A percentile compares a stretch with the other conserved stretches of the same genome.
Evolutionary conservation across 2,113 vertebrate genomes (phyloP).

Genomic region (Oncorhynchus nerka): DNA sequence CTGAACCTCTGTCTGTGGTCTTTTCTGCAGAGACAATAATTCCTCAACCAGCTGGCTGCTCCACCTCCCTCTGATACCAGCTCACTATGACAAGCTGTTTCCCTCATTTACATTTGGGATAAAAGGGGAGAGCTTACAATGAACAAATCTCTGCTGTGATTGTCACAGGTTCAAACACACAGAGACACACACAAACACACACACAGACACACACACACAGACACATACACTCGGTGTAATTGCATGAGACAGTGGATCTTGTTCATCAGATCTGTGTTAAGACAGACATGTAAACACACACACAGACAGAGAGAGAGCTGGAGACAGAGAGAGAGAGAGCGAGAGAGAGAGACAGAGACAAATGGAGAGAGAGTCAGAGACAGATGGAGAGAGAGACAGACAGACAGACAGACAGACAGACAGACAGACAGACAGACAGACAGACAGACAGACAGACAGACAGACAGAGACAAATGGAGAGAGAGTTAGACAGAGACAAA

Average conservation of each 20-base stretch:
- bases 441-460: no score
- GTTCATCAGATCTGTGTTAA: no score
- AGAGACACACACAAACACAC: neutral
- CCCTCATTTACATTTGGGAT: slow-evolving; percentile 23
- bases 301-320: no score
- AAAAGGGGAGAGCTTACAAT: slow-evolving; percentile 19
- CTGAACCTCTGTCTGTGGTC: slow-evolving; percentile 11
- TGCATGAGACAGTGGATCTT: no score
- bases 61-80: slow-evolving; percentile 5
- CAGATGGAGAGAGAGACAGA: no score
- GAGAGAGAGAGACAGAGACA: no score
- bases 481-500: no score
- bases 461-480: no score
- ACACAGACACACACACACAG: neutral
- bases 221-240: neutral
- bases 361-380: no score
- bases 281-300: neutral
- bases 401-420: no score
- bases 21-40: slow-evolving; percentile 19
- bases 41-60: slow-evolving; percentile 11
- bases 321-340: no score
- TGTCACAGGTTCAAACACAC: neutral
- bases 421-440: no score
- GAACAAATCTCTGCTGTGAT: slow-evolving; percentile 14
- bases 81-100: slow-evolving; percentile 19